These are phyloP conservation scores for Automeris io DNA, from an alignment of 2,888 invertebrate species.

Conservation along the genomic window DNA sequence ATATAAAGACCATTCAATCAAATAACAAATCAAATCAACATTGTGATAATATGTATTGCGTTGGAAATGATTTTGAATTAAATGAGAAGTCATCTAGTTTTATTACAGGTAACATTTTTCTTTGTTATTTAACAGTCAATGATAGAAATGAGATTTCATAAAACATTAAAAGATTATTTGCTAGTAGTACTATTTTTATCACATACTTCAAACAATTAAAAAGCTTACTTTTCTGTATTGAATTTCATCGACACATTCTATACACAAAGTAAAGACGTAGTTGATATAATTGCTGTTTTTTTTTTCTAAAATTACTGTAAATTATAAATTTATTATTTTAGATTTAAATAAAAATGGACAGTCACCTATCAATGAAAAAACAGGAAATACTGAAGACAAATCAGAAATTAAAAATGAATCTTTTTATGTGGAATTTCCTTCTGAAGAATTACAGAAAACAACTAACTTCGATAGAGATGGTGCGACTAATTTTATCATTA, in stretches of 20 bases:
- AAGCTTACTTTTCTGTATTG: no score
- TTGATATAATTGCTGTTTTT: no score
- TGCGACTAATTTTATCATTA: conserved; percentile 12
- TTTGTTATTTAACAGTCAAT: no score
- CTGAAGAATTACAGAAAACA: conserved; percentile 53
- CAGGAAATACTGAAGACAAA: conserved; percentile 1
- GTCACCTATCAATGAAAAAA: conserved; percentile 19
- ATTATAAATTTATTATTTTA: conserved; percentile 11
- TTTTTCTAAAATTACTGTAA: neutral
- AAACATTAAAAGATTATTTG: no score
- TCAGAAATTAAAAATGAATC: neutral
- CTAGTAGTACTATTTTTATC: no score
- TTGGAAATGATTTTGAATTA: neutral
- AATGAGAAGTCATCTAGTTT: neutral
- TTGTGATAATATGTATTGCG: conserved; percentile 8
- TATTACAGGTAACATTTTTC: neutral
- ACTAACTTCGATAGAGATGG: conserved; percentile 54
- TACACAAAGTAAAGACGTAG: no score
- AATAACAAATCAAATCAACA: neutral
- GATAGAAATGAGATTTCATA: no score
- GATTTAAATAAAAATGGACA: conserved; percentile 23
- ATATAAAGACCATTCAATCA: conserved; percentile 13
- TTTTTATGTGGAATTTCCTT: conserved; percentile 49
- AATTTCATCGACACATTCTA: no score
- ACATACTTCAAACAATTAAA: no score